Conservation (phyloP, 1,140 invertebrate species). For the Phocides pigmalion region DNA sequence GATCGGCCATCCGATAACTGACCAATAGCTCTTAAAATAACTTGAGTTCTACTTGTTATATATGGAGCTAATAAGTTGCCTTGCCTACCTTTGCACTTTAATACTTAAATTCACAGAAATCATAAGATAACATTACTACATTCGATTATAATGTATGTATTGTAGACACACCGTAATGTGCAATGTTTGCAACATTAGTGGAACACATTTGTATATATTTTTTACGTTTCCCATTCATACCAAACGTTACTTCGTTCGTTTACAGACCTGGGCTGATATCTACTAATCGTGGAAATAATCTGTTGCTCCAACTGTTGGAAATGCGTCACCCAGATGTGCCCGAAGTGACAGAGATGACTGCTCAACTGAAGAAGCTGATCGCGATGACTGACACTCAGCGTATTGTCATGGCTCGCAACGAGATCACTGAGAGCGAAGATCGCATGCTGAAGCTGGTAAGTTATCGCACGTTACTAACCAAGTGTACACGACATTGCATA, state of each 20-base stretch:
- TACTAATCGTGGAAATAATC: conserved; percentile 94
- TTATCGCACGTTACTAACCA: not conserved
- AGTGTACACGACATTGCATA: too few species aligned
- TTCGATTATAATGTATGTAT: too few species aligned
- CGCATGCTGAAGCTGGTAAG: conserved; percentile 55
- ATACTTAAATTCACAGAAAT: too few species aligned
- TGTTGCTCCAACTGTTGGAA: conserved; percentile 90
- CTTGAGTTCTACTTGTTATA: not conserved
- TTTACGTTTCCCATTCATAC: too few species aligned
- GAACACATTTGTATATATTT: too few species aligned
- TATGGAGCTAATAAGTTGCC: not conserved
- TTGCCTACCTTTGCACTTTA: too few species aligned
- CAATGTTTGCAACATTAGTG: too few species aligned
- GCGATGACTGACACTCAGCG: conserved; percentile 55
- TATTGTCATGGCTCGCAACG: conserved; percentile 39
- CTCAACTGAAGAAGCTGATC: conserved; percentile 83
- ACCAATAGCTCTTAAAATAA: too few species aligned
- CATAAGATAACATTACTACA: too few species aligned
- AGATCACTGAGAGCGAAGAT: conserved; percentile 46
- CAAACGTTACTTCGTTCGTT: too few species aligned
- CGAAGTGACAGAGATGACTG: conserved; percentile 82
- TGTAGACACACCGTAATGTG: too few species aligned
- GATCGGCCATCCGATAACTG: too few species aligned
- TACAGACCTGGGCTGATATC: conserved; percentile 86
- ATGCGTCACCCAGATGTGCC: conserved; percentile 91